A percentile compares a stretch with the other conserved stretches of the same genome.
phyloP scores from a whole-genome alignment of 2,888 invertebrate genomes.

The Philereme transversata region DNA sequence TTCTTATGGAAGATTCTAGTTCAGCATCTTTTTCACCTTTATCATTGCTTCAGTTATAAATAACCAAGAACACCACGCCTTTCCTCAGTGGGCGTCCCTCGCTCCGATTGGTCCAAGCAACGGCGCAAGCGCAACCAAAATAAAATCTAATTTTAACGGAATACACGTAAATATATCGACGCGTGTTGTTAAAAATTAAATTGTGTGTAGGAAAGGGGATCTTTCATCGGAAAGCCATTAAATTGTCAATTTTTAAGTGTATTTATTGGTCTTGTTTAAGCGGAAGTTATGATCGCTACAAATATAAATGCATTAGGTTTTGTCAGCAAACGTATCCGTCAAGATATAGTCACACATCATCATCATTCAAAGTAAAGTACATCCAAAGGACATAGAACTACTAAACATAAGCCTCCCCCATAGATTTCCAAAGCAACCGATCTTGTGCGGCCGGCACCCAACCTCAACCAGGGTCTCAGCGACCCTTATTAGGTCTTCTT shows the following conservation, averaged over 20 bases:
- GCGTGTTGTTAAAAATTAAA: constrained; percentile 43
- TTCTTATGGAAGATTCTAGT: neutral
- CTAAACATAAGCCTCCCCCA: no score
- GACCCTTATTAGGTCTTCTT: no score
- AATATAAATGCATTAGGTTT: neutral
- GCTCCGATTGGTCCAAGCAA: constrained; percentile 39
- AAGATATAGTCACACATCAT: no score
- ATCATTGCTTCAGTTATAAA: constrained; percentile 7
- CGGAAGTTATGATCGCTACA: neutral
- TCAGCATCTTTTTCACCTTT: neutral
- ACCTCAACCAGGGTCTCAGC: no score
- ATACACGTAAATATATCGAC: constrained; percentile 45
- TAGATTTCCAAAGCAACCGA: no score
- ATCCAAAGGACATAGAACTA: no score
- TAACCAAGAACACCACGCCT: constrained; percentile 36
- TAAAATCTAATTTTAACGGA: constrained; percentile 27
- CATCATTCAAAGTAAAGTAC: no score
- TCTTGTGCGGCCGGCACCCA: no score
- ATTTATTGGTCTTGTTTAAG: constrained; percentile 21
- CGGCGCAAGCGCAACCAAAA: constrained; percentile 42
- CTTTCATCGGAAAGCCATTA: constrained; percentile 47
- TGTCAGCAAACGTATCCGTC: neutral
- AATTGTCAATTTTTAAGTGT: constrained; percentile 34
- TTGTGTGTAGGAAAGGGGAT: constrained; percentile 39
- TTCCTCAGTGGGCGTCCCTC: constrained; percentile 34